Conservation (phyloP, 2,113 vertebrate genomes). For the Spermophilus dauricus region DNA sequence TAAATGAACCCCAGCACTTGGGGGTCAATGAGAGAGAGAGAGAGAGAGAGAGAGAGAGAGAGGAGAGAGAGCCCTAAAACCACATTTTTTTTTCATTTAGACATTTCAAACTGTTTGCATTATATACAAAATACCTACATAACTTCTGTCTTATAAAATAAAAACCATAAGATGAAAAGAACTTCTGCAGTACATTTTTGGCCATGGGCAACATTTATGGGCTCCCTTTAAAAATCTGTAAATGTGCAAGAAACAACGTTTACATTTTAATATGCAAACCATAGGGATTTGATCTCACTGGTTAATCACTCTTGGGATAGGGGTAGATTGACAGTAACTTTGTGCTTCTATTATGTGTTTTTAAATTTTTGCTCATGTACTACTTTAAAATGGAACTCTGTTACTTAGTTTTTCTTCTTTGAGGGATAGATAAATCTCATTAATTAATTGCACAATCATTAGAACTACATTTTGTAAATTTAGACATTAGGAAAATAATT, state of each 20-base stretch:
- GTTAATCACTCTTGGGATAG: neutral
- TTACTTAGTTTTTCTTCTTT: neutral
- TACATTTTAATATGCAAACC: neutral
- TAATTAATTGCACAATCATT: conserved; percentile 39
- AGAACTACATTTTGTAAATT: neutral
- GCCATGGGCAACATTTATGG: neutral
- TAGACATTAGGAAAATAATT: conserved; percentile 25
- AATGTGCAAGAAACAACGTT: neutral
- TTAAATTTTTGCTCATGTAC: neutral
- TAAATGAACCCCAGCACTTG: neutral
- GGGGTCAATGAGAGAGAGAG: too few species aligned
- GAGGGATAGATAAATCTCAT: neutral
- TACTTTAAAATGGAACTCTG: conserved; percentile 19
- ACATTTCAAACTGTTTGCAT: conserved; percentile 21
- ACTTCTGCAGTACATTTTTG: neutral
- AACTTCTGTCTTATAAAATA: conserved; percentile 37
- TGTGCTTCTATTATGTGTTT: neutral
- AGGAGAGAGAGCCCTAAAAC: neutral
- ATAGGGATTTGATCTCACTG: neutral
- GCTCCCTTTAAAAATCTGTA: neutral
- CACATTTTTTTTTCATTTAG: neutral
- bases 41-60: neutral
- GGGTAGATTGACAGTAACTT: neutral
- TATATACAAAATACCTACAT: neutral
- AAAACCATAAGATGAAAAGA: conserved; percentile 18